Conservation (phyloP, 2,888 invertebrate genomes). For the Rhorus exstirpatorius region DNA sequence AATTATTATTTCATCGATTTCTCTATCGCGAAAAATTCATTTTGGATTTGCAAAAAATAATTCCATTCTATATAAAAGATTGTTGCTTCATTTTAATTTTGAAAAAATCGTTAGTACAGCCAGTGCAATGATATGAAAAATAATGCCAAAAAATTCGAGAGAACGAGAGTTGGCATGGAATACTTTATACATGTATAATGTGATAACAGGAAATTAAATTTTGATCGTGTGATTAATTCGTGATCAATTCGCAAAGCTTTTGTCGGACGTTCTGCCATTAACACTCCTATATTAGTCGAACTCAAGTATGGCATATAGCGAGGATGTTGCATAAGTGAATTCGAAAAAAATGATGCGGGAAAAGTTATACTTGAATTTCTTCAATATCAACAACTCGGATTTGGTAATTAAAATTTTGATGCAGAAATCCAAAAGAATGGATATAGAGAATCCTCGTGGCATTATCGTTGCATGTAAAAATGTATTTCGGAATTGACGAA, state of each 20-base stretch:
- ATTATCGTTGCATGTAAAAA: too few relatives aligned
- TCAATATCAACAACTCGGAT: neutral
- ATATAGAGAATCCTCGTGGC: too few relatives aligned
- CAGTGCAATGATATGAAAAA: neutral
- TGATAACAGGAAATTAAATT: constrained; percentile 29
- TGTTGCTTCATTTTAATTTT: too few relatives aligned
- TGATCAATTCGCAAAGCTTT: constrained; percentile 9
- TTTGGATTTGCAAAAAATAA: too few relatives aligned
- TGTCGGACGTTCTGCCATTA: neutral
- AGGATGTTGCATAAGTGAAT: neutral
- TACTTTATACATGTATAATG: neutral
- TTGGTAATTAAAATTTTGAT: too few relatives aligned
- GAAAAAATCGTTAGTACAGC: neutral
- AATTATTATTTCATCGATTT: neutral
- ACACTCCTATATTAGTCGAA: constrained; percentile 2
- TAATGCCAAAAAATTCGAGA: neutral
- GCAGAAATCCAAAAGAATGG: too few relatives aligned
- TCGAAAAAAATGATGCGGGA: neutral
- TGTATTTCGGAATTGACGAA: too few relatives aligned
- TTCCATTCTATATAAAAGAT: too few relatives aligned
- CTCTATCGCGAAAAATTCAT: neutral
- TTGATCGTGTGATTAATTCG: neutral
- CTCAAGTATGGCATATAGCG: neutral
- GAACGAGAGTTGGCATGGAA: neutral
- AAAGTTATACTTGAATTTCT: neutral